phyloP scores from a whole-genome alignment of 1,140 invertebrate species.

The Cherax destructor region DNA sequence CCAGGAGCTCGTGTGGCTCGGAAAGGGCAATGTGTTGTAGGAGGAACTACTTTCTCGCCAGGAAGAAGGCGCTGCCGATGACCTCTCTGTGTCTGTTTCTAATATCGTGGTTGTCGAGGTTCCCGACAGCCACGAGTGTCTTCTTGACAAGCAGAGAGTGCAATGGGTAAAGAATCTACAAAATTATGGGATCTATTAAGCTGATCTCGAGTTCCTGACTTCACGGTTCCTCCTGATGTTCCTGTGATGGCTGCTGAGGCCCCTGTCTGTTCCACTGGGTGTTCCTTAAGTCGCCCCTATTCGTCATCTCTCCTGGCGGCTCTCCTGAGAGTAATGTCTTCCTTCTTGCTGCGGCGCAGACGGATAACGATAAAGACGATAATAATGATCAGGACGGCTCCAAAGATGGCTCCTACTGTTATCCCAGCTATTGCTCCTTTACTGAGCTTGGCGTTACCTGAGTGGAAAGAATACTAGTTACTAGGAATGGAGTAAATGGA shows the following conservation, averaged over 20 bases:
- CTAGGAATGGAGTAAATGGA: too few species aligned
- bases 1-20: neutral
- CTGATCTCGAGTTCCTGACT: neutral
- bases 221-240: neutral
- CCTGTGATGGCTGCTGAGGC: neutral
- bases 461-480: neutral
- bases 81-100: neutral
- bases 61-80: neutral
- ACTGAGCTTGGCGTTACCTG: conserved; percentile 2
- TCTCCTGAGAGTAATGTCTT: conserved; percentile 27
- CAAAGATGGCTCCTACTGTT: conserved; percentile 22
- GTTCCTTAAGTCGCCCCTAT: conserved; percentile 42
- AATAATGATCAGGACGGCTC: neutral
- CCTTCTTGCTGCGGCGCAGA: conserved; percentile 6
- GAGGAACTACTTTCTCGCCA: neutral
- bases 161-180: neutral
- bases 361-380: conserved; percentile 18
- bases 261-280: neutral
- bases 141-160: neutral
- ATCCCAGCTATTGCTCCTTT: conserved; percentile 35
- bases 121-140: neutral
- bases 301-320: neutral
- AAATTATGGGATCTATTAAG: too few species aligned
- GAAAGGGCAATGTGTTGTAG: neutral
- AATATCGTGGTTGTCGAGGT: neutral